These are phyloP conservation scores for Nematolebias whitei DNA, from an alignment of 2,113 vertebrate genomes.

Conservation along the genomic window DNA sequence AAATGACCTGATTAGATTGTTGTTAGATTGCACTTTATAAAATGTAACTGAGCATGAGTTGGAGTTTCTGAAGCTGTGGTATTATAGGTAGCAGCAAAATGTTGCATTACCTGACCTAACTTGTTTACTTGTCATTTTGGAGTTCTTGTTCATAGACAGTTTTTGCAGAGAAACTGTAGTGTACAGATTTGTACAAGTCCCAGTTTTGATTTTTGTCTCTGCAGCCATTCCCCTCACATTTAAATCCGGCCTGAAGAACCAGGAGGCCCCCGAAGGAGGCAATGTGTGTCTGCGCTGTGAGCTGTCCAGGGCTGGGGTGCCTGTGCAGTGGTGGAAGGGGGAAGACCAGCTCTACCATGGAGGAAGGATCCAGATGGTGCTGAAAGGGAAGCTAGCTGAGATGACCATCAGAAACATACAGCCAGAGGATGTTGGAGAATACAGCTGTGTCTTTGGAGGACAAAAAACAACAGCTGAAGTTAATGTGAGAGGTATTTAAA, in stretches of 20 bases:
- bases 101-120: neutral
- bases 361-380: conserved; percentile 78
- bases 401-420: conserved; percentile 80
- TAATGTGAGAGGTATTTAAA: conserved; percentile 84
- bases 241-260: conserved; percentile 82
- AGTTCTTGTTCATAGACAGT: no score
- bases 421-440: conserved; percentile 84
- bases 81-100: neutral
- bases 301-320: conserved; percentile 80
- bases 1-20: no score
- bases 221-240: conserved; percentile 81
- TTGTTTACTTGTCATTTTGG: no score
- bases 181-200: no score
- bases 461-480: conserved; percentile 83
- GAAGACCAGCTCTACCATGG: conserved; percentile 77
- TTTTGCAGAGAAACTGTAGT: neutral
- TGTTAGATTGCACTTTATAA: no score
- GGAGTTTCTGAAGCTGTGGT: no score
- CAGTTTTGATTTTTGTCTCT: neutral
- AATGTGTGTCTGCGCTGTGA: conserved; percentile 77
- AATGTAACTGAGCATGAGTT: no score
- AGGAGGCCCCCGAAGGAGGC: conserved; percentile 84
- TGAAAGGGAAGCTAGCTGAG: conserved; percentile 79
- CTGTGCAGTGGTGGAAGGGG: conserved; percentile 84
- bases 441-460: conserved; percentile 86